A percentile compares a stretch with the other conserved stretches of the same genome.
These are phyloP conservation scores for Nesogale talazaci DNA, from an alignment of 2,113 vertebrate genomes.

Conservation along the genomic window DNA sequence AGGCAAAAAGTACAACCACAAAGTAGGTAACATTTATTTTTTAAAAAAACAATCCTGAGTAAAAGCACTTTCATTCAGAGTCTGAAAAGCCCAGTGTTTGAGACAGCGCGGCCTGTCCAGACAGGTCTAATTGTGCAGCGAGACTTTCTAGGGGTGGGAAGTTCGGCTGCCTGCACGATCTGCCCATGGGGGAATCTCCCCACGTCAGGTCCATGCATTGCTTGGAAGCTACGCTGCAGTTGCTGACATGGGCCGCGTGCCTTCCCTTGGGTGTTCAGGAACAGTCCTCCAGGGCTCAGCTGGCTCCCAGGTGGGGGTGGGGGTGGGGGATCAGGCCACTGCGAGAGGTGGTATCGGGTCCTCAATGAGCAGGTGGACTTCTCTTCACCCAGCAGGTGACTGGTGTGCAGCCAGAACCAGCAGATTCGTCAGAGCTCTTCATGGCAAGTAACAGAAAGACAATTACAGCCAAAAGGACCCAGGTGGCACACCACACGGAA, in stretches of 20 bases:
- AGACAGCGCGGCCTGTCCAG: constrained; percentile 79
- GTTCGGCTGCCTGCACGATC: not conserved
- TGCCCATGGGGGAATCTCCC: not conserved
- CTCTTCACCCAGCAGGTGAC: not conserved
- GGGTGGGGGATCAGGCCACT: not conserved
- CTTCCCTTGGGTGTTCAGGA: not conserved
- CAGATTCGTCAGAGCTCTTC: not conserved
- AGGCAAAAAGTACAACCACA: not conserved
- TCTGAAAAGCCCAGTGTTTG: constrained; percentile 81
- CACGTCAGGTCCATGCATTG: fast-evolving
- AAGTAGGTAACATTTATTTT: not conserved
- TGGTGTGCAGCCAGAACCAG: not conserved
- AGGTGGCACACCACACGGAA: not conserved
- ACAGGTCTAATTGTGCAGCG: constrained; percentile 79
- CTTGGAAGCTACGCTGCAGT: not conserved
- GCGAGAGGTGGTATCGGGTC: not conserved
- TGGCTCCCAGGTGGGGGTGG: too few relatives aligned
- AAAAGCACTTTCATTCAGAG: constrained; percentile 49
- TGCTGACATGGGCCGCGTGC: not conserved
- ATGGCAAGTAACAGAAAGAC: not conserved
- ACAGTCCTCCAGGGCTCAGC: not conserved
- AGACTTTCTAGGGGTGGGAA: constrained; percentile 75
- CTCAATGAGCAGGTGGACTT: fast-evolving
- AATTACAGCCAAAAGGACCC: not conserved
- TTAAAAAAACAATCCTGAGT: too few relatives aligned